Evolutionary conservation across 2,797 vertebrate genomes (phyloP), one percentile per base, ranked within the genome.

Genomic region (Melanotaenia maccullochi): DNA sequence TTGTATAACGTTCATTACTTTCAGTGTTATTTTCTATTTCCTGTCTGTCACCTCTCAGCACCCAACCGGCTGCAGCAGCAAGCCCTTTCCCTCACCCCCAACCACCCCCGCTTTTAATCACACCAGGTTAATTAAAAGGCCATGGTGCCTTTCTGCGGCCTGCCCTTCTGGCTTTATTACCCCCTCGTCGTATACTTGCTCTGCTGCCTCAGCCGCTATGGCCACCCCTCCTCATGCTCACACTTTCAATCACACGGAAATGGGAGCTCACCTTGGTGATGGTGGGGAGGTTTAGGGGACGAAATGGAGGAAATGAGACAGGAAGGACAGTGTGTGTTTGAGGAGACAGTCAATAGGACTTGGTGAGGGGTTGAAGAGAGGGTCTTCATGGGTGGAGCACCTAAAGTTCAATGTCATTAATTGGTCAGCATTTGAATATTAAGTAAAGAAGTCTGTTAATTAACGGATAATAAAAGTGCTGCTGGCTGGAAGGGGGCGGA

Each of bases 351-450:
- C 30, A 80, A 61, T 61, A 66, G 66, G 68, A 83, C 76, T 72
- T 55, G 73, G 87, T 65, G 77, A 68, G 44, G 62, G 74, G 6
- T 52, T 68, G 60, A 71, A 76, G 59, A 52, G 49, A 82, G 81
- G 71, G 73, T 62, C 54, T 61, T 30, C 24, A 70, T 60, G 35
- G 63, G 65, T 79, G 84, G 76, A 89, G 81, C 79, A 81, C 92
- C 92, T 92, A 94, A 95, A 95, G 95, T 96, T 95, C 94, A 93
- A 90, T 95, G 93, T 91, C 94, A 96, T 95, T 96, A 95, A 96
- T 95, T 96, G 93, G 93, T 95, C 94, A 95, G 90, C 94, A 96
- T 96, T 96, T 95, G 94, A 94, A 94, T 96, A 95, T 95, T 95
- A 94, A 92, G 93, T 68, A 89, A 88, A 93, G 92, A 92, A 95